These are phyloP conservation scores for Lasiommata megera DNA, from an alignment of 2,888 invertebrate genomes.

Conservation along the genomic window DNA sequence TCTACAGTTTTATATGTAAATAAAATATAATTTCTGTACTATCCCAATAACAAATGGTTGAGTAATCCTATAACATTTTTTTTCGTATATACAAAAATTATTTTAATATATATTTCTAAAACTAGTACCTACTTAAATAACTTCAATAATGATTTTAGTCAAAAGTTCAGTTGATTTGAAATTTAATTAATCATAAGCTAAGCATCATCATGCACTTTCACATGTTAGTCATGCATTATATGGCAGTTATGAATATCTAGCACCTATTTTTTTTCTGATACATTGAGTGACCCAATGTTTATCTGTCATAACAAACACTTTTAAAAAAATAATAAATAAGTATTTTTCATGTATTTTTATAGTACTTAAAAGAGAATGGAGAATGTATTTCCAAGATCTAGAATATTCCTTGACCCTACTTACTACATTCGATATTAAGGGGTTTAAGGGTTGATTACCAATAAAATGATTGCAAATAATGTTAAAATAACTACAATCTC, in stretches of 20 bases:
- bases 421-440: slow-evolving; percentile 20
- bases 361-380: slow-evolving; percentile 24
- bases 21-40: no score
- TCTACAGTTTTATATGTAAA: neutral
- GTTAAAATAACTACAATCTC: slow-evolving; percentile 19
- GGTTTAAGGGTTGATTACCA: slow-evolving; percentile 35
- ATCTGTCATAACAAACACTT: slow-evolving; percentile 19
- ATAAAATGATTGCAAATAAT: slow-evolving; percentile 36
- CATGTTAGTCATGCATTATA: slow-evolving; percentile 12
- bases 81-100: no score
- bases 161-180: neutral
- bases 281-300: slow-evolving; percentile 26
- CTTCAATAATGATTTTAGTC: no score
- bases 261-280: neutral
- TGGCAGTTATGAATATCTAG: neutral
- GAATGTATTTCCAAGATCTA: slow-evolving; percentile 47
- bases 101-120: no score
- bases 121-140: no score
- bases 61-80: no score
- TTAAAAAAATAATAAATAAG: neutral
- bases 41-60: no score
- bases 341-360: neutral
- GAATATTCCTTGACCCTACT: slow-evolving; percentile 53
- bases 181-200: neutral
- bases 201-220: slow-evolving; percentile 19